Percentiles rank a stretch among this genome's conserved stretches.
Conservation (phyloP, 2,797 vertebrate genomes). For the Antrozous pallidus region DNA sequence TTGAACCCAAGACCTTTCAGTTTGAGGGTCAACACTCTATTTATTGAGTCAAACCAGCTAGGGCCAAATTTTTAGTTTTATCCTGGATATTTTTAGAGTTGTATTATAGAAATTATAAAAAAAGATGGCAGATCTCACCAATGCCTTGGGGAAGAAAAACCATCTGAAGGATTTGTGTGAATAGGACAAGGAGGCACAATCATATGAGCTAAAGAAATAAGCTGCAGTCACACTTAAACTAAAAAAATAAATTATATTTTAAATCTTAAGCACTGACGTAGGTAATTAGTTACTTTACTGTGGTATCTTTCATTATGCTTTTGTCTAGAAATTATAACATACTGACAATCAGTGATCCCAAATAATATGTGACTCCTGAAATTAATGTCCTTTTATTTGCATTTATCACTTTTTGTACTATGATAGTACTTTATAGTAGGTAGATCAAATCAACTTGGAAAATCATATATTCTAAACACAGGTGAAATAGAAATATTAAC, state of each 20-base stretch:
- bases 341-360: neutral
- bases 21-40: no score
- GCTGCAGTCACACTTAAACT: neutral
- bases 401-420: neutral
- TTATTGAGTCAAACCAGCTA: no score
- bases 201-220: neutral
- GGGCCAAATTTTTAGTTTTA: neutral
- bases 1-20: no score
- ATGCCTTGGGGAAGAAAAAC: neutral
- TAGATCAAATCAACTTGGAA: neutral
- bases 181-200: neutral
- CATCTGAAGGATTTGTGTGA: neutral
- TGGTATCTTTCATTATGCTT: neutral
- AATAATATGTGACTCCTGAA: neutral
- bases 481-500: neutral
- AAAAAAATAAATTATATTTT: neutral
- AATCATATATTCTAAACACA: neutral
- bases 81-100: neutral
- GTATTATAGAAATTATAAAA: neutral
- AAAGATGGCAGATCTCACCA: neutral
- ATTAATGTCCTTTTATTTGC: neutral
- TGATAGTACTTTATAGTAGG: neutral
- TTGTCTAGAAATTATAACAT: constrained; percentile 1
- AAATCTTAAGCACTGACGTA: neutral
- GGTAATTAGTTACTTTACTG: neutral